phyloP scores from a whole-genome alignment of 2,888 invertebrate genomes.

The Ischnura elegans region DNA sequence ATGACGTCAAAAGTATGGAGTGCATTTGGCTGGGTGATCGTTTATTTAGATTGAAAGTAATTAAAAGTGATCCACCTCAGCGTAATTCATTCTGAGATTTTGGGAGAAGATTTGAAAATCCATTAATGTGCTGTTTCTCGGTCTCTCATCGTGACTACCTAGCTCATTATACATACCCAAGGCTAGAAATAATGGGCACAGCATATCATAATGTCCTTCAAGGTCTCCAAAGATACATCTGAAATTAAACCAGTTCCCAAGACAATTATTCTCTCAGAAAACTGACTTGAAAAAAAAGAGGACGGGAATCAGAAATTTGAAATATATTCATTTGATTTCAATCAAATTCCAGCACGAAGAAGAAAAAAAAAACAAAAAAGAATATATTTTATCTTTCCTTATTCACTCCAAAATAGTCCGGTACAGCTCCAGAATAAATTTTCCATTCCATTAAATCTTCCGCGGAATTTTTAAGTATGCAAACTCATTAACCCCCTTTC shows the following conservation, averaged over 20 bases:
- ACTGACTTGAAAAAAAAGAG: background rate
- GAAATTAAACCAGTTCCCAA: background rate
- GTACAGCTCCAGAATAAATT: background rate
- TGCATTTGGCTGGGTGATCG: too few species aligned
- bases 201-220: background rate
- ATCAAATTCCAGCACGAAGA: background rate
- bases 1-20: too few species aligned
- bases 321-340: background rate
- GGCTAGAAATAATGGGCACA: background rate
- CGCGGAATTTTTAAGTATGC: slow-evolving; percentile 20
- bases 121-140: background rate
- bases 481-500: background rate
- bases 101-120: background rate
- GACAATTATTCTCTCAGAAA: background rate
- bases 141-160: background rate
- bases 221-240: background rate
- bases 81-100: background rate
- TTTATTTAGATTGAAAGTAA: too few species aligned
- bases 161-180: background rate
- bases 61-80: too few species aligned
- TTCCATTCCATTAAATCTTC: slow-evolving; percentile 2
- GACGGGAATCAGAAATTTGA: background rate
- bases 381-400: too few species aligned
- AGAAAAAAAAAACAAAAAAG: background rate
- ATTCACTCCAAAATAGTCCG: background rate